Percentiles rank a stretch among this genome's conserved stretches.
These are phyloP conservation scores for Helogale parvula DNA, from an alignment of 2,113 vertebrate species.

Conservation along the genomic window DNA sequence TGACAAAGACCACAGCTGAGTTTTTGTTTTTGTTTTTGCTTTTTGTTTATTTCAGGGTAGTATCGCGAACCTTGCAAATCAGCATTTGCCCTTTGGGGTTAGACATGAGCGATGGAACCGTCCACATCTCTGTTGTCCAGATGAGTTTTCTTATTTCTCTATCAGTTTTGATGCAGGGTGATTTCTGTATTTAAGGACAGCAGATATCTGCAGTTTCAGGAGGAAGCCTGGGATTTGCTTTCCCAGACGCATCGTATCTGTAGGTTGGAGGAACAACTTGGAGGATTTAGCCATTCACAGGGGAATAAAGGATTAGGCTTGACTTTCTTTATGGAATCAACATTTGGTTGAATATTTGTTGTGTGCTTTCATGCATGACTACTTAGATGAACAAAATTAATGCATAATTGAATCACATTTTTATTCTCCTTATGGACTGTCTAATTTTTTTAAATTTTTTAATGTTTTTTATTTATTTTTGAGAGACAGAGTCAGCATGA, in stretches of 20 bases:
- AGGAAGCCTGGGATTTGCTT: not conserved
- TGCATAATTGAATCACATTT: not conserved
- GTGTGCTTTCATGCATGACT: not conserved
- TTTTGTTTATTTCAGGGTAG: not conserved
- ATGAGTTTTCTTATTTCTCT: not conserved
- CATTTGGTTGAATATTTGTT: not conserved
- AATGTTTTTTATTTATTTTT: not conserved
- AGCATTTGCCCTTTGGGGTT: not conserved
- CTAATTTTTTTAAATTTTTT: not conserved
- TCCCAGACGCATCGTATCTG: not conserved
- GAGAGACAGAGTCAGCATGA: too few relatives aligned
- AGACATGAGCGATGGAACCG: not conserved
- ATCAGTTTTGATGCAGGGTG: not conserved
- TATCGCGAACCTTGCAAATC: conserved; percentile 23
- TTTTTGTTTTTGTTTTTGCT: not conserved
- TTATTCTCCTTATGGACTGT: not conserved
- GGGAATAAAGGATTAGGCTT: not conserved
- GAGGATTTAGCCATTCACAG: not conserved
- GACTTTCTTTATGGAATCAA: not conserved
- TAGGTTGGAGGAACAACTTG: not conserved
- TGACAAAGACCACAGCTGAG: not conserved
- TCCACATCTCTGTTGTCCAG: not conserved
- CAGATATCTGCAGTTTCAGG: not conserved
- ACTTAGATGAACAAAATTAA: not conserved
- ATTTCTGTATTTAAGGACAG: conserved; percentile 34